phyloP scores from a whole-genome alignment of 2,888 invertebrate genomes.

The Ochropleura plecta region DNA sequence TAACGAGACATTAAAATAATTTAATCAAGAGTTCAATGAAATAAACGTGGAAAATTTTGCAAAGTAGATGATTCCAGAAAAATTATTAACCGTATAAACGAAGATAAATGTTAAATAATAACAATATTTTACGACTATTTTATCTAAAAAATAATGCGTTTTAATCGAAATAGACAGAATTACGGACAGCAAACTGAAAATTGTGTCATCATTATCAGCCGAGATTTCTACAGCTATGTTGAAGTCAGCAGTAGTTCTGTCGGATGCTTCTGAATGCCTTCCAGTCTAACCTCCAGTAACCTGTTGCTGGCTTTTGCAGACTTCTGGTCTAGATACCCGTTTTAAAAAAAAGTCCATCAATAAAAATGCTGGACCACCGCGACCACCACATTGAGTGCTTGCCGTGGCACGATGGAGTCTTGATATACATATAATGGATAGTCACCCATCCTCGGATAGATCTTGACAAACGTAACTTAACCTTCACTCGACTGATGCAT shows the following conservation, averaged over 20 bases:
- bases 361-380: neutral
- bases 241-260: neutral
- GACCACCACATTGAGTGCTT: neutral
- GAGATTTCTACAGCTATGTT: neutral
- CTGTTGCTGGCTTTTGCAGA: neutral
- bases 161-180: neutral
- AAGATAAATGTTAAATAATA: constrained; percentile 32
- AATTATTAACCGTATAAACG: neutral
- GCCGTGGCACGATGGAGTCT: neutral
- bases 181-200: neutral
- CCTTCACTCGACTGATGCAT: neutral
- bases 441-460: neutral
- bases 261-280: neutral
- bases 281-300: neutral
- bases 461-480: neutral
- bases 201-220: neutral
- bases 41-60: constrained; percentile 46
- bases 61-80: neutral
- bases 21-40: constrained; percentile 28
- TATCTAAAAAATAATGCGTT: neutral
- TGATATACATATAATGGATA: neutral
- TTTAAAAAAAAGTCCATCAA: neutral
- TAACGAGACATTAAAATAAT: constrained; percentile 4
- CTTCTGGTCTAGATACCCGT: neutral
- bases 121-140: constrained; percentile 15